Evolutionary conservation across 2,888 invertebrate genomes (phyloP).

Genomic region (Brachynemurus nebulosus): DNA sequence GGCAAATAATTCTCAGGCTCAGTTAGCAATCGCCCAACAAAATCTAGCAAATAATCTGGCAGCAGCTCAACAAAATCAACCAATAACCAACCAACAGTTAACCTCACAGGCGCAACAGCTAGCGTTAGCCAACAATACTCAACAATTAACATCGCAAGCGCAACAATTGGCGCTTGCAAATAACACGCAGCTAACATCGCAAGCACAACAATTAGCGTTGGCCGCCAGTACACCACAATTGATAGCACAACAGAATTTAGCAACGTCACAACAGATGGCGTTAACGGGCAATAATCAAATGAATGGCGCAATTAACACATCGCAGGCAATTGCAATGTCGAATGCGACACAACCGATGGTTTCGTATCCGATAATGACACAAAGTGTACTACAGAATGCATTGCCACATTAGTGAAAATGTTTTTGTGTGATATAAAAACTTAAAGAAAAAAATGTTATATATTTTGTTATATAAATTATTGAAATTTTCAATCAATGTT

Average conservation of each 20-base stretch:
- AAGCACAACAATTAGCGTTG: constrained; percentile 28
- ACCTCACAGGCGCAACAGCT: constrained; percentile 29
- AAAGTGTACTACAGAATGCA: constrained; percentile 31
- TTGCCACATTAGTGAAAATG: constrained; percentile 10
- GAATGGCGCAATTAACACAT: constrained; percentile 32
- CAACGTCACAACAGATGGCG: constrained; percentile 26
- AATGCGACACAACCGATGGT: constrained; percentile 46
- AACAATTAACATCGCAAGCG: constrained; percentile 25
- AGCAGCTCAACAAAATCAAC: constrained; percentile 24
- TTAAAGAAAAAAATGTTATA: no score
- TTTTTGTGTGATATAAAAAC: no score
- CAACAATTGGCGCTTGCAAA: constrained; percentile 27
- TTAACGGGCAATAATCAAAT: constrained; percentile 28
- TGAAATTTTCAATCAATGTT: no score
- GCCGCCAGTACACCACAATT: constrained; percentile 26
- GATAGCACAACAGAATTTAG: constrained; percentile 26
- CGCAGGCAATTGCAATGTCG: constrained; percentile 41
- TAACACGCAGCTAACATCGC: constrained; percentile 23
- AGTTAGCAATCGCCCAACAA: constrained; percentile 30
- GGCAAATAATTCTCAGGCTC: constrained; percentile 29
- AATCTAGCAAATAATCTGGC: constrained; percentile 29
- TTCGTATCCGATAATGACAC: constrained; percentile 53
- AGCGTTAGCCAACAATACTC: constrained; percentile 25
- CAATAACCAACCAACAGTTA: constrained; percentile 24
- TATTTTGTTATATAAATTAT: no score